Evolutionary conservation across 35 echinoderm and acorn worm species (phyloP).

Genomic region (Patiria miniata): DNA sequence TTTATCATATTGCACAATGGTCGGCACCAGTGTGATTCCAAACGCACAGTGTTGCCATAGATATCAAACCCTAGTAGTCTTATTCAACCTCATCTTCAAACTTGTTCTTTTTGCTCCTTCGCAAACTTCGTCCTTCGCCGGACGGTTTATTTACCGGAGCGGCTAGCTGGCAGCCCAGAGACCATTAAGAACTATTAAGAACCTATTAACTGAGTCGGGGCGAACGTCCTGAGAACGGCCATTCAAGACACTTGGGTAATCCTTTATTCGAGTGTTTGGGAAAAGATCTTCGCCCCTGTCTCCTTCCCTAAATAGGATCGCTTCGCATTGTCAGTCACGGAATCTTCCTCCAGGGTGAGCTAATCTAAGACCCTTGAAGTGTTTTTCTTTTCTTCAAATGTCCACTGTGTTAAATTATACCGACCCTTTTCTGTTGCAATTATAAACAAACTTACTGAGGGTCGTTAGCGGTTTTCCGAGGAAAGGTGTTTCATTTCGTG

Average conservation of each 20-base stretch:
- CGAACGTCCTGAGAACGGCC: neutral
- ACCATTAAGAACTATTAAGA: slow-evolving; percentile 24
- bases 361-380: too few species aligned
- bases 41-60: too few species aligned
- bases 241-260: neutral
- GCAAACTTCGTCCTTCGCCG: neutral
- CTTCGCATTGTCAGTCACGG: neutral
- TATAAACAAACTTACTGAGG: too few species aligned
- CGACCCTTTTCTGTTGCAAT: neutral
- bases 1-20: too few species aligned
- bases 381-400: neutral
- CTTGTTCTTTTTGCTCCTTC: too few species aligned
- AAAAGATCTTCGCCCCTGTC: neutral
- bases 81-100: too few species aligned
- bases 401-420: neutral
- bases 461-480: too few species aligned
- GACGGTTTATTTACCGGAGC: neutral
- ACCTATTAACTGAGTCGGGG: slow-evolving; percentile 1
- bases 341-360: neutral
- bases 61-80: too few species aligned
- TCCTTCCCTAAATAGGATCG: slow-evolving; percentile 13
- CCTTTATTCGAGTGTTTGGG: neutral
- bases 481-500: too few species aligned
- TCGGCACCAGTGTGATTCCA: too few species aligned
- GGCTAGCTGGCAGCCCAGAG: neutral